phyloP scores from a whole-genome alignment of 2,113 vertebrate species.

The Cichladusa arquata region DNA sequence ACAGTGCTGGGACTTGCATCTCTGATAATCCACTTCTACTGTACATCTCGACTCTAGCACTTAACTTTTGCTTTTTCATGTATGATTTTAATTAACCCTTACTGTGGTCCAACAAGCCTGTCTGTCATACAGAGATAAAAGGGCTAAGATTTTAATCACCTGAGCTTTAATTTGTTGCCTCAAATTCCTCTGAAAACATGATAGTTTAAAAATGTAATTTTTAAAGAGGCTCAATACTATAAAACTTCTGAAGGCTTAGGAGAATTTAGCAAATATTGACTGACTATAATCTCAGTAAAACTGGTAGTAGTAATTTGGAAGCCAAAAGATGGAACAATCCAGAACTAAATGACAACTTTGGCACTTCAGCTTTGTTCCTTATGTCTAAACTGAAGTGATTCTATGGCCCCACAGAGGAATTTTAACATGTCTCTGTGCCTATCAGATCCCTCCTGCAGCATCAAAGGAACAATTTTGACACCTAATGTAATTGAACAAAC shows the following conservation, averaged over 20 bases:
- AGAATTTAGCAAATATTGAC: neutral
- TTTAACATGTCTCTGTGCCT: neutral
- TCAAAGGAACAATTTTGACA: constrained; percentile 12
- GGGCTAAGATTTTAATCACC: neutral
- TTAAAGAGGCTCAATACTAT: neutral
- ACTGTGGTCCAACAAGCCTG: neutral
- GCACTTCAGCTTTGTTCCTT: neutral
- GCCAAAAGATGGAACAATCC: neutral
- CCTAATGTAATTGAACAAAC: constrained; percentile 38
- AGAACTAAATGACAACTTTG: neutral
- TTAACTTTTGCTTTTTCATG: neutral
- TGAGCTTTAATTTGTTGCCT: neutral
- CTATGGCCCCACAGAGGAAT: neutral
- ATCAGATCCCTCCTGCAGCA: neutral
- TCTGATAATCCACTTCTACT: neutral
- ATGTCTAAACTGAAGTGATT: neutral
- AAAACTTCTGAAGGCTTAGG: neutral
- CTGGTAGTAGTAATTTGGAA: neutral
- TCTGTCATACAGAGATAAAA: neutral
- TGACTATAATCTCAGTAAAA: neutral
- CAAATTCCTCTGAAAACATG: neutral
- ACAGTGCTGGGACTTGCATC: neutral
- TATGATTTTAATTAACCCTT: neutral
- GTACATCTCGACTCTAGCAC: neutral
- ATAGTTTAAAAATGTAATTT: neutral